Conservation (phyloP, 2,888 invertebrate genomes). For the Sycophila texana region DNA sequence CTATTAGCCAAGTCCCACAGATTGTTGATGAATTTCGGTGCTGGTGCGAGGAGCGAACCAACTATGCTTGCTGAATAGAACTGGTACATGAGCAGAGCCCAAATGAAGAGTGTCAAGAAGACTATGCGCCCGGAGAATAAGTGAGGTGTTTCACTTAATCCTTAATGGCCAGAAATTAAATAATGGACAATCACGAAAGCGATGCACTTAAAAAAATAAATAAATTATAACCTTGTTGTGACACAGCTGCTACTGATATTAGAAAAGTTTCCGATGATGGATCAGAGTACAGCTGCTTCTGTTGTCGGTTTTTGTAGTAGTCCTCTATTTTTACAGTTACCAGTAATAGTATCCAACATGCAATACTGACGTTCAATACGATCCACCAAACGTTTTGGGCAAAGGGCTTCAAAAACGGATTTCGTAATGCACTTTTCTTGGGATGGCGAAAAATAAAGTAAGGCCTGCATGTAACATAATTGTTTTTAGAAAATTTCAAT, state of each 20-base stretch:
- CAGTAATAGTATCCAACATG: conserved; percentile 62
- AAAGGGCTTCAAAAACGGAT: conserved; percentile 82
- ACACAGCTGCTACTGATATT: conserved; percentile 75
- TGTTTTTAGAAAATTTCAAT: no score
- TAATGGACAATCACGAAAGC: background rate
- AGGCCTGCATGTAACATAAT: conserved; percentile 74
- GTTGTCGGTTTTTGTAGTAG: conserved; percentile 51
- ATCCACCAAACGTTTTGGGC: conserved; percentile 79
- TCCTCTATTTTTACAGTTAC: conserved; percentile 60
- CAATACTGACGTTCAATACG: conserved; percentile 71
- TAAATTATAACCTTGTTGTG: conserved; percentile 74
- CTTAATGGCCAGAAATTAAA: conserved; percentile 67
- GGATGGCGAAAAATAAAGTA: conserved; percentile 84
- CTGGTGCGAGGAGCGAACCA: conserved; percentile 69
- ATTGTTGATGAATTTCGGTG: conserved; percentile 69
- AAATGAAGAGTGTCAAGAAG: conserved; percentile 67
- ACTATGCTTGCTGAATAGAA: conserved; percentile 74
- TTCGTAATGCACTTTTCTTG: conserved; percentile 78
- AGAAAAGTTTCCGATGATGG: conserved; percentile 66
- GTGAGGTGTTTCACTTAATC: conserved; percentile 73
- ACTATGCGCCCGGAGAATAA: conserved; percentile 75
- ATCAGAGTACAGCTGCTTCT: conserved; percentile 56
- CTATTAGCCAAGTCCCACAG: conserved; percentile 69
- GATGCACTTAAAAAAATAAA: background rate
- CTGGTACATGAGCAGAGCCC: conserved; percentile 70